phyloP scores from a whole-genome alignment of 1,140 invertebrate species.

The Melitaea cinxia region DNA sequence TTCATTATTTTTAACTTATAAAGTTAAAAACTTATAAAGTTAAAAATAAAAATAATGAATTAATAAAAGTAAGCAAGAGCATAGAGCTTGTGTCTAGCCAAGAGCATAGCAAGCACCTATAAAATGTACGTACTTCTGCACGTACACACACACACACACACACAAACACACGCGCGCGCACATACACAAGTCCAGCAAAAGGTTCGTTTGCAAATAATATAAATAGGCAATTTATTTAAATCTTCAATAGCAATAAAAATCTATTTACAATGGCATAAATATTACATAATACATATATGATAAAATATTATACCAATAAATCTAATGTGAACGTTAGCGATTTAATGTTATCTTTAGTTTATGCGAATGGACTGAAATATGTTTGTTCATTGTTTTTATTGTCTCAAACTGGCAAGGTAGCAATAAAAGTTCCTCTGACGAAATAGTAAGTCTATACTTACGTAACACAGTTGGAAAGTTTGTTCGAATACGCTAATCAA shows the following conservation, averaged over 20 bases:
- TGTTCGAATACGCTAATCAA: too few relatives aligned
- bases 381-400: slow-evolving; percentile 33
- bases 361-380: slow-evolving; percentile 30
- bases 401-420: slow-evolving; percentile 8
- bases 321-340: slow-evolving; percentile 20
- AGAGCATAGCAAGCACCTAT: too few relatives aligned
- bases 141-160: too few relatives aligned
- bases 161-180: too few relatives aligned
- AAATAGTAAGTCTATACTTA: not conserved
- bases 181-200: too few relatives aligned
- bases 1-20: too few relatives aligned
- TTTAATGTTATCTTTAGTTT: slow-evolving; percentile 33
- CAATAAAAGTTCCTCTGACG: not conserved
- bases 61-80: slow-evolving; percentile 3
- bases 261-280: slow-evolving; percentile 2
- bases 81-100: too few relatives aligned
- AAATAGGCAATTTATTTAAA: not conserved
- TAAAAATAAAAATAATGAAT: too few relatives aligned
- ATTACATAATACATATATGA: slow-evolving; percentile 19
- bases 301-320: slow-evolving; percentile 26
- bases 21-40: too few relatives aligned
- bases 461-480: too few relatives aligned
- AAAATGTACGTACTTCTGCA: too few relatives aligned
- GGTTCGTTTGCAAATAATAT: too few relatives aligned
- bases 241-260: not conserved